Evolutionary conservation across 1,140 invertebrate genomes (phyloP).

Genomic region (Pectinophora gossypiella): DNA sequence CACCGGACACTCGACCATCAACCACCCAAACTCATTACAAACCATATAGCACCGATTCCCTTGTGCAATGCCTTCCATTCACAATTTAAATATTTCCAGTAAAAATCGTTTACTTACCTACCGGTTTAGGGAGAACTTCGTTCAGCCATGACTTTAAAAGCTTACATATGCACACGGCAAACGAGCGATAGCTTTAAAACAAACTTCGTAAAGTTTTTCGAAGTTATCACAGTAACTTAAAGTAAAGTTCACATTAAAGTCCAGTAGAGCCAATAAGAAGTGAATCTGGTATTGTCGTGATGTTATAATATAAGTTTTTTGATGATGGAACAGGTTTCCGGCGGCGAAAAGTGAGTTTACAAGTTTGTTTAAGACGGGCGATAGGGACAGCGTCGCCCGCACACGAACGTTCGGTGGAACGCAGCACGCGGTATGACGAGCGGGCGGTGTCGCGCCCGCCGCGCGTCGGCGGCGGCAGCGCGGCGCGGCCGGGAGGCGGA

Average conservation of each 20-base stretch:
- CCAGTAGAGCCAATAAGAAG: conserved; percentile 16
- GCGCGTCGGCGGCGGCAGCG: conserved; percentile 18
- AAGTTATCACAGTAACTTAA: conserved; percentile 36
- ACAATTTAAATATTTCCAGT: conserved; percentile 37
- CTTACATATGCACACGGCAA: conserved; percentile 38
- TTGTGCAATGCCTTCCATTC: not conserved
- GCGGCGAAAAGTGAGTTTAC: conserved; percentile 46
- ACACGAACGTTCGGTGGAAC: conserved; percentile 39
- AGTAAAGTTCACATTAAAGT: conserved; percentile 28
- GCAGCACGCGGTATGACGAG: conserved; percentile 41
- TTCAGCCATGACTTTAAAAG: conserved; percentile 47
- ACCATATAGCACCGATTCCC: not conserved
- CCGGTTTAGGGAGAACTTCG: conserved; percentile 61
- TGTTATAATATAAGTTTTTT: conserved; percentile 35
- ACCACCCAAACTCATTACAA: not conserved
- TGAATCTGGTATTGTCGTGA: conserved; percentile 28
- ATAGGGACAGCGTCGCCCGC: conserved; percentile 17
- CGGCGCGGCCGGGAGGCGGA: conserved; percentile 12
- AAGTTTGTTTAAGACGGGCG: conserved; percentile 39
- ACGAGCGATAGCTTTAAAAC: conserved; percentile 28
- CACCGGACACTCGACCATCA: not conserved
- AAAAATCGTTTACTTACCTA: conserved; percentile 55
- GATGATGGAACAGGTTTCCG: conserved; percentile 40
- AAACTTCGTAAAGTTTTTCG: conserved; percentile 49
- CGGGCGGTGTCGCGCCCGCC: conserved; percentile 15